Percentiles rank a stretch among this genome's conserved stretches.
Conservation (phyloP, 2,888 invertebrate genomes). For the Himalopsyche anomala region DNA sequence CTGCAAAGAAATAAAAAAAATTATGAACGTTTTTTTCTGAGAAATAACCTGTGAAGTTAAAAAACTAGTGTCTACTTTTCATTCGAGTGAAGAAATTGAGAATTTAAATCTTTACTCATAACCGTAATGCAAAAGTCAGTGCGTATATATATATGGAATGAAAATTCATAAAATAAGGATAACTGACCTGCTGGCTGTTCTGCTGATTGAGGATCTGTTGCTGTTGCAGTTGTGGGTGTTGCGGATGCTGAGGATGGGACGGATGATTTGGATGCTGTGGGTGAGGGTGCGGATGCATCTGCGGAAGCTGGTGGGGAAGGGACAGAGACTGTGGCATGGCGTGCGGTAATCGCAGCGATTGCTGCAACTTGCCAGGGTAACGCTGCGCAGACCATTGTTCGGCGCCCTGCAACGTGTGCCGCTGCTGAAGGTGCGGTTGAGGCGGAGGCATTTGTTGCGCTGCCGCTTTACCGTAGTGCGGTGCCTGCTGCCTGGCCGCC, state of each 20-base stretch:
- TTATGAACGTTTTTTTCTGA: too few relatives aligned
- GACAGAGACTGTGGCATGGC: slow-evolving; percentile 69
- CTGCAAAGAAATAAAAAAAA: too few relatives aligned
- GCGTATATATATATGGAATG: too few relatives aligned
- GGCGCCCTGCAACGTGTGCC: slow-evolving; percentile 68
- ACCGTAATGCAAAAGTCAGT: too few relatives aligned
- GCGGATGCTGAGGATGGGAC: slow-evolving; percentile 70
- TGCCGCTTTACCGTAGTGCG: slow-evolving; percentile 88
- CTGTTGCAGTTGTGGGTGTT: slow-evolving; percentile 70
- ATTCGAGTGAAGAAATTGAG: too few relatives aligned
- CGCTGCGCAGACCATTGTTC: slow-evolving; percentile 67
- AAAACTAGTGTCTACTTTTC: too few relatives aligned
- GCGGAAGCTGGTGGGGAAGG: slow-evolving; percentile 64
- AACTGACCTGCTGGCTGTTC: slow-evolving; percentile 71
- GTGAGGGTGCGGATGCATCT: slow-evolving; percentile 65
- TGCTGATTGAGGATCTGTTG: slow-evolving; percentile 76
- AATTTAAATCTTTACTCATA: too few relatives aligned
- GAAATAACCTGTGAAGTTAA: not conserved
- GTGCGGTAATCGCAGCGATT: slow-evolving; percentile 66
- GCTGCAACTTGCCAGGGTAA: slow-evolving; percentile 71
- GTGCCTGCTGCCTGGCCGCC: slow-evolving; percentile 91
- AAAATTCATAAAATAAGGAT: too few relatives aligned
- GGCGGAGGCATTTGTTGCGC: slow-evolving; percentile 76
- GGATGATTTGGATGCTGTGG: slow-evolving; percentile 69
- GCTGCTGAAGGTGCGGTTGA: slow-evolving; percentile 75